Percentiles rank a stretch among this genome's conserved stretches.
Conservation (phyloP, 1,140 invertebrate species). For the Diprion similis region DNA sequence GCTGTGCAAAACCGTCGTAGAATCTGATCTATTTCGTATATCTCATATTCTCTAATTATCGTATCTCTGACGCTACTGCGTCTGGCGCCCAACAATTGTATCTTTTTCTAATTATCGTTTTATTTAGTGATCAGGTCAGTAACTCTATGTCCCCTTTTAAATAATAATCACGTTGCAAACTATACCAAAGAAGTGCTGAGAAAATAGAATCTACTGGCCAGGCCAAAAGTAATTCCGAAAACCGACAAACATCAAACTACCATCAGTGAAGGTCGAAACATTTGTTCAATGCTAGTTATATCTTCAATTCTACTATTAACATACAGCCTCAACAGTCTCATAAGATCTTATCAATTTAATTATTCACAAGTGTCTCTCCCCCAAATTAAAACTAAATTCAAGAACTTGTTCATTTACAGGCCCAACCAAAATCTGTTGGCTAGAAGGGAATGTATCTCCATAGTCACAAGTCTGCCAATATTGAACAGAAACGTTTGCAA, state of each 20-base stretch:
- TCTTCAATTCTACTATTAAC: neutral
- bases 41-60: too few relatives aligned
- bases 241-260: neutral
- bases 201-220: neutral
- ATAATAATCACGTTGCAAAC: too few relatives aligned
- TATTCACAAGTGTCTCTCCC: too few relatives aligned
- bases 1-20: too few relatives aligned
- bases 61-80: too few relatives aligned
- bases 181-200: neutral
- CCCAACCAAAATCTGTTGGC: neutral
- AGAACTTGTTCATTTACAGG: neutral
- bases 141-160: too few relatives aligned
- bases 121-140: too few relatives aligned
- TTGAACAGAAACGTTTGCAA: neutral
- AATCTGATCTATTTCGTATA: too few relatives aligned
- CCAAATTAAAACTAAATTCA: neutral
- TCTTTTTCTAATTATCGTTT: too few relatives aligned
- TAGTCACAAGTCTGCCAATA: neutral
- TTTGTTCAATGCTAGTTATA: neutral
- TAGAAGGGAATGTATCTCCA: neutral
- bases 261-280: neutral
- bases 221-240: neutral
- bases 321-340: neutral
- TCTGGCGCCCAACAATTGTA: too few relatives aligned
- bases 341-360: too few relatives aligned